phyloP scores from a whole-genome alignment of 2,888 invertebrate genomes.

The Anthophora plumipes region DNA sequence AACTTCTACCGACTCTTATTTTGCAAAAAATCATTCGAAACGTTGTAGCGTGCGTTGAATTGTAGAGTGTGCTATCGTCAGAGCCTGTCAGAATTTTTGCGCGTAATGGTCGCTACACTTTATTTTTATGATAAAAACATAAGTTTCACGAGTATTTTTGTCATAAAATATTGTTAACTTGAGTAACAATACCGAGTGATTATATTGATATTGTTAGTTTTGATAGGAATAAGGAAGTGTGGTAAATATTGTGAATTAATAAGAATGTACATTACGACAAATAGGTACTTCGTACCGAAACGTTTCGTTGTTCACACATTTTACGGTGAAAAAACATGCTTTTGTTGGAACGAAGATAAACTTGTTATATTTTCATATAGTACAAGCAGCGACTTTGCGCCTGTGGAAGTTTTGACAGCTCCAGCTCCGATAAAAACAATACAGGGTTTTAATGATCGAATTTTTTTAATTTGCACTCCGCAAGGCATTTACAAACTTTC shows the following conservation, averaged over 20 bases:
- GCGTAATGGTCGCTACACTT: no score
- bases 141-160: not conserved
- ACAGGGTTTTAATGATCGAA: slow-evolving; percentile 70
- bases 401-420: slow-evolving; percentile 47
- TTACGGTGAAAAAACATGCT: slow-evolving; percentile 75
- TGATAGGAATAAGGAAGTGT: not conserved
- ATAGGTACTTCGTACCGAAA: slow-evolving; percentile 65
- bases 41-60: no score
- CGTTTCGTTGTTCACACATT: slow-evolving; percentile 75
- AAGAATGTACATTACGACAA: slow-evolving; percentile 61
- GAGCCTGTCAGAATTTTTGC: no score
- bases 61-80: no score
- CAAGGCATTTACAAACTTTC: slow-evolving; percentile 77
- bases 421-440: slow-evolving; percentile 75
- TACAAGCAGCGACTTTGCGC: not conserved
- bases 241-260: not conserved
- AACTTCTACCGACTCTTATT: no score
- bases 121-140: not conserved
- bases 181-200: not conserved
- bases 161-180: not conserved
- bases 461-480: slow-evolving; percentile 77
- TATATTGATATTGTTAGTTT: not conserved
- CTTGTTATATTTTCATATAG: slow-evolving; percentile 73
- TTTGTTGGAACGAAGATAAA: slow-evolving; percentile 75
- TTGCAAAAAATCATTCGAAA: no score